Conservation (phyloP, 1,140 invertebrate genomes). For the Trigoniulus corallinus region DNA sequence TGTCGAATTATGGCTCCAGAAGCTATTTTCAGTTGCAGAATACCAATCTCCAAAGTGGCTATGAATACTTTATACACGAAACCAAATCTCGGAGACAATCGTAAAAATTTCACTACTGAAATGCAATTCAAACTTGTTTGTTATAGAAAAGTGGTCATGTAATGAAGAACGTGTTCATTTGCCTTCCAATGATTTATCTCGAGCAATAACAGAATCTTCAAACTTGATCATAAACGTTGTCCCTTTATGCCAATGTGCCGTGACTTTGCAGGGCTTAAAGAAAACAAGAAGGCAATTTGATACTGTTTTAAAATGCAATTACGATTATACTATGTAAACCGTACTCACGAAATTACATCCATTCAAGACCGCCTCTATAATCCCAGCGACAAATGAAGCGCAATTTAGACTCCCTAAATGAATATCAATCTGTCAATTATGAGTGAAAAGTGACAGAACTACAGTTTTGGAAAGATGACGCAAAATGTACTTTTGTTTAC, state of each 20-base stretch:
- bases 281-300: constrained; percentile 12
- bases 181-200: constrained; percentile 85
- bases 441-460: background rate
- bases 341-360: constrained; percentile 92
- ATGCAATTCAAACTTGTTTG: too few species aligned
- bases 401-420: constrained; percentile 64
- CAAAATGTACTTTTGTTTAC: constrained; percentile 22
- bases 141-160: background rate
- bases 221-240: constrained; percentile 99
- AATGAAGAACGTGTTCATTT: constrained; percentile 31
- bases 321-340: background rate
- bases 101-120: too few species aligned
- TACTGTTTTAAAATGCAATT: constrained; percentile 3
- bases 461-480: too few species aligned
- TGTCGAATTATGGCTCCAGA: too few species aligned
- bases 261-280: constrained; percentile 83
- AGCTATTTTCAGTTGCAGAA: too few species aligned
- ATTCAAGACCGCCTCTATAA: constrained; percentile 88
- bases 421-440: background rate
- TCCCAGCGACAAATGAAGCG: constrained; percentile 95
- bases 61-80: too few species aligned
- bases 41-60: too few species aligned
- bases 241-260: constrained; percentile 97
- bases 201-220: constrained; percentile 77
- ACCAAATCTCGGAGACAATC: too few species aligned